Percentiles rank a stretch among this genome's conserved stretches.
Conservation (phyloP, 2,113 vertebrate species). For the Grantiella picta region DNA sequence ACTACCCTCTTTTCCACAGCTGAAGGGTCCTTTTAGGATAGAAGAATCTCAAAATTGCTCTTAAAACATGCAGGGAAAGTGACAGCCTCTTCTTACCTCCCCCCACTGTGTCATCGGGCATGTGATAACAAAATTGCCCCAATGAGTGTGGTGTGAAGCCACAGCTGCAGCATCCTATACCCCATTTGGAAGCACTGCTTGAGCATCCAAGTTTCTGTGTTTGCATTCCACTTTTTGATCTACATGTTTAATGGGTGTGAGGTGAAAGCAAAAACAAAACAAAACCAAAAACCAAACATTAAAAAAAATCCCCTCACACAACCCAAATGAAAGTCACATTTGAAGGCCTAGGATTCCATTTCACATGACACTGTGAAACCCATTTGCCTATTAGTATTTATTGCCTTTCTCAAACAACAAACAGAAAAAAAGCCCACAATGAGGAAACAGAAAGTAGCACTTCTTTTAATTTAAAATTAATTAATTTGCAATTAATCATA, state of each 20-base stretch:
- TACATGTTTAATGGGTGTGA: not conserved
- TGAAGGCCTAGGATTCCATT: not conserved
- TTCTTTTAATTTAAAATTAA: constrained; percentile 29
- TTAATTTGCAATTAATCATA: constrained; percentile 33
- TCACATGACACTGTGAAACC: constrained; percentile 16
- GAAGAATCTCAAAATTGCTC: not conserved
- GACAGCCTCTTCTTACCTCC: not conserved
- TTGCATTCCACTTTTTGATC: not conserved
- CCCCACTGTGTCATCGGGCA: not conserved
- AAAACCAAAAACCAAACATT: not conserved
- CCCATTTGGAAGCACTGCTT: not conserved
- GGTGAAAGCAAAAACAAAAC: not conserved
- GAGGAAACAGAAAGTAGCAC: not conserved
- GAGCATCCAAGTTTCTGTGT: not conserved
- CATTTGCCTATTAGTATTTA: constrained; percentile 10
- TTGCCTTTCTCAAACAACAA: not conserved
- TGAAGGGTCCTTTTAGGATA: not conserved
- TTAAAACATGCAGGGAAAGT: not conserved
- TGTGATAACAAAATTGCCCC: not conserved
- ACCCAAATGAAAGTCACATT: constrained; percentile 23
- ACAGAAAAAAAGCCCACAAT: not conserved
- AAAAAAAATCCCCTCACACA: not conserved
- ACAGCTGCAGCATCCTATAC: not conserved
- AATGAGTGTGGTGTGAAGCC: not conserved
- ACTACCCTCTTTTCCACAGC: not conserved